Evolutionary conservation across 2,797 vertebrate genomes (phyloP).

Genomic region (Sebastes oblongus): DNA sequence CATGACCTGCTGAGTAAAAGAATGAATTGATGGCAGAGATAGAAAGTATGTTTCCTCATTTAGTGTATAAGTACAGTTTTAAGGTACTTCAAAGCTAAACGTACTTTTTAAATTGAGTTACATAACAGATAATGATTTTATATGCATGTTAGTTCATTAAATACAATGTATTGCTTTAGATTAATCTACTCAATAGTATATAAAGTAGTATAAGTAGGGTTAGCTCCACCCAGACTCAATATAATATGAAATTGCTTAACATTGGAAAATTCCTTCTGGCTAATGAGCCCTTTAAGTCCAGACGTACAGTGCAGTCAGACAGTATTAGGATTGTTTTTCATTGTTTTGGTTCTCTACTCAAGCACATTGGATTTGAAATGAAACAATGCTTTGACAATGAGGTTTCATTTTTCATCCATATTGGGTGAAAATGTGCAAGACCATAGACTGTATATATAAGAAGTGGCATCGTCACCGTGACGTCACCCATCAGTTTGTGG

Average conservation of each 20-base stretch:
- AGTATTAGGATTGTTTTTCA: neutral
- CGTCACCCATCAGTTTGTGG: too few species aligned
- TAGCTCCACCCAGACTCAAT: neutral
- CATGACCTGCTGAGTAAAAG: slow-evolving; percentile 4
- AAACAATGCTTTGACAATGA: neutral
- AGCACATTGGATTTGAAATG: neutral
- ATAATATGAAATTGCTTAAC: neutral
- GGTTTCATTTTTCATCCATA: neutral
- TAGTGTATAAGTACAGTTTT: neutral
- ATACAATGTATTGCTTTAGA: neutral
- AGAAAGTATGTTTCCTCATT: neutral
- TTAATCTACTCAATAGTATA: neutral
- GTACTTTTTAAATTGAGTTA: neutral
- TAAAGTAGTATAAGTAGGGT: neutral
- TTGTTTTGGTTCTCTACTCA: neutral
- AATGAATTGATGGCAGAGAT: neutral
- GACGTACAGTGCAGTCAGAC: neutral
- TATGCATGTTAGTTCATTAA: neutral
- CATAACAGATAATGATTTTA: neutral
- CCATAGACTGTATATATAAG: too few species aligned
- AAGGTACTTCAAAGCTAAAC: neutral
- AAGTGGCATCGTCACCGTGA: too few species aligned
- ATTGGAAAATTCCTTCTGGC: neutral
- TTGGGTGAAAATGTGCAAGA: too few species aligned
- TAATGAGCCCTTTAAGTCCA: neutral